These are phyloP conservation scores for Rattus rattus DNA, from an alignment of 2,113 vertebrate genomes.

Conservation along the genomic window DNA sequence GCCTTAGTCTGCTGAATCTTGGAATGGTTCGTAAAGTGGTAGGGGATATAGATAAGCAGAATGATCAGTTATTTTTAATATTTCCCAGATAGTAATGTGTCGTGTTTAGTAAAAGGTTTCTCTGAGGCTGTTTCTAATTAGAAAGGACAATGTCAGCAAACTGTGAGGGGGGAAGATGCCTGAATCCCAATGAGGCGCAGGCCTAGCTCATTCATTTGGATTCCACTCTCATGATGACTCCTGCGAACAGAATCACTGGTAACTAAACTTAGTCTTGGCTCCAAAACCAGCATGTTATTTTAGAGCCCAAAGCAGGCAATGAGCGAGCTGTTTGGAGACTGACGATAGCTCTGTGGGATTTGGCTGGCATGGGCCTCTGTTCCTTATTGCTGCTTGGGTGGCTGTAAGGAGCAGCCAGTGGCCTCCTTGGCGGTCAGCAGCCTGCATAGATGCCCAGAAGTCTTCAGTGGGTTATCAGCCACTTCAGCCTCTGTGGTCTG, in stretches of 20 bases:
- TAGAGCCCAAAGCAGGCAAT: neutral
- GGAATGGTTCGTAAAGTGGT: neutral
- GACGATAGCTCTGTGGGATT: neutral
- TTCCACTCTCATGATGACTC: constrained; percentile 63
- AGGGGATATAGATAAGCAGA: constrained; percentile 31
- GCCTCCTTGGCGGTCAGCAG: neutral
- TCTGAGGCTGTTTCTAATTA: constrained; percentile 71
- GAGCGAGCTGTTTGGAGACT: neutral
- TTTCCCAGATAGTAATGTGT: constrained; percentile 70
- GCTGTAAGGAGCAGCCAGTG: accelerated
- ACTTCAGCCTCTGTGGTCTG: neutral
- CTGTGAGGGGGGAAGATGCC: constrained; percentile 17
- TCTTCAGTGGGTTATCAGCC: neutral
- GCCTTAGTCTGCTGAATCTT: neutral
- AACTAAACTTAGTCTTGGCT: constrained; percentile 72
- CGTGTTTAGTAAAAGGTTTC: constrained; percentile 76
- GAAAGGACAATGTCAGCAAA: constrained; percentile 70
- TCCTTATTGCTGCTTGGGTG: neutral
- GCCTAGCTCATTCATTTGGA: constrained; percentile 54
- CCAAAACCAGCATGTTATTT: constrained; percentile 35
- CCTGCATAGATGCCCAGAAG: neutral
- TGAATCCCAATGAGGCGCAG: neutral
- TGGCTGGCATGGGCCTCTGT: neutral
- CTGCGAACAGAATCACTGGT: neutral
- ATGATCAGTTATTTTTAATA: constrained; percentile 53